Base-by-base conservation (phyloP, 2,888 invertebrate genomes). In the Sycophila texana region DNA sequence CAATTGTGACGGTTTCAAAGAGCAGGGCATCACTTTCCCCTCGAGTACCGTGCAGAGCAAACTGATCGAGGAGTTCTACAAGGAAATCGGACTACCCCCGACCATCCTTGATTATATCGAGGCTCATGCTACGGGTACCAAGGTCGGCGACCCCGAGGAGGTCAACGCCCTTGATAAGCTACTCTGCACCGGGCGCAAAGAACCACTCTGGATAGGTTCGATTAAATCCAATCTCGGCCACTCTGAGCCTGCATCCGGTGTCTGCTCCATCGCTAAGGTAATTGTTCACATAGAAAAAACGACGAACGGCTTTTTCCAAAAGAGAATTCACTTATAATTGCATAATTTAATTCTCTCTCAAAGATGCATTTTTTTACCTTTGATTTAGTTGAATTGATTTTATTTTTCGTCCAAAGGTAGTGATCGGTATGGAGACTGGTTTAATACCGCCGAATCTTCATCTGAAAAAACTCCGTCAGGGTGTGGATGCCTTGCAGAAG, bases 171-270 rank as follows among this genome's bases (percentile, higher is more conserved):
- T 98, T 73, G 95, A 95, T 78, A 94, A 95, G 84, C 93, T 92
- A 10, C 16, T 47, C 2, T 16, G 53, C 13, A 94, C 93, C 0
- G 94, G 93, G 0, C n/a, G 65, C 10, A 94, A 93, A 49, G 92
- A 97, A 4, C 95, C 97, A 0, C 92, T 98, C 0, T 91, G 93
- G 67, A 95, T 98, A 78, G 98, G 98, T 1, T 97, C 98, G 0
- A 94, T 97, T 61, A 98, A 98, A 89, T 97, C 97, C 0, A 98
- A 98, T 91, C 93, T 98, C 90, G 98, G 98, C 0, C 98, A 98
- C 90, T 94, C 96, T 0, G 98, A 98, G 89, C 95, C 97, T 0
- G 94, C 94, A 1, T 95, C 96, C 1, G 96, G 97, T 10, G 91
- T 97, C 0, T 96, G 96, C 84, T 95, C 96, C 0, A 89, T 97